These are phyloP conservation scores for Drosophila orena DNA, from an alignment of 1,140 invertebrate species.

Conservation along the genomic window DNA sequence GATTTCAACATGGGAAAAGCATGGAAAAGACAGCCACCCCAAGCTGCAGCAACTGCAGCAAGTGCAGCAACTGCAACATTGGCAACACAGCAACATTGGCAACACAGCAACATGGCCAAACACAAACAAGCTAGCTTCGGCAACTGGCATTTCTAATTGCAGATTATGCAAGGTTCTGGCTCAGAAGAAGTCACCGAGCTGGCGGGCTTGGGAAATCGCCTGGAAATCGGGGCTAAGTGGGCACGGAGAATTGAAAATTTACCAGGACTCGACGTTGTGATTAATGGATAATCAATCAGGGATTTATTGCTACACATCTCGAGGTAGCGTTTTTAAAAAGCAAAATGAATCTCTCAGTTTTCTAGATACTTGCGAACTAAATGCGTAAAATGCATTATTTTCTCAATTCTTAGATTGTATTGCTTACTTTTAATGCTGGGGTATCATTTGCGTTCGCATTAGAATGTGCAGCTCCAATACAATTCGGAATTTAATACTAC, in stretches of 20 bases:
- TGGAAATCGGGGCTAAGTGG: conserved; percentile 45
- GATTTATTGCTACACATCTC: conserved; percentile 2
- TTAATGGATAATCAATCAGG: conserved; percentile 31
- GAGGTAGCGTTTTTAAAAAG: not conserved
- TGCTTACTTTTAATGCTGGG: not conserved
- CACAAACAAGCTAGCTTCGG: conserved; percentile 28
- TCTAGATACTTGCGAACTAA: too few species aligned
- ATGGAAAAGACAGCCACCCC: conserved; percentile 24
- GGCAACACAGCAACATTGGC: conserved; percentile 10
- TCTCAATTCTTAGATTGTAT: not conserved
- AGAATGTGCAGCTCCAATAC: conserved; percentile 1
- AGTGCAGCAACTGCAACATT: conserved; percentile 6
- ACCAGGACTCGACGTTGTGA: conserved; percentile 6
- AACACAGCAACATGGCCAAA: conserved; percentile 16
- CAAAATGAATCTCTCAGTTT: too few species aligned
- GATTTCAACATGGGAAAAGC: conserved; percentile 77
- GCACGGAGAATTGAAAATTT: conserved; percentile 27
- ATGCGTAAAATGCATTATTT: not conserved
- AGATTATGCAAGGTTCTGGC: conserved; percentile 71
- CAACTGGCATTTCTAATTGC: conserved; percentile 78
- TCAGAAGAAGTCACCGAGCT: conserved; percentile 32
- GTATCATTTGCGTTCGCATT: not conserved
- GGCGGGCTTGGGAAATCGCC: conserved; percentile 28
- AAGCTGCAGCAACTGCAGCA: conserved; percentile 20
- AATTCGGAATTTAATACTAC: conserved; percentile 9